A percentile compares a stretch with the other conserved stretches of the same genome.
phyloP scores from a whole-genome alignment of 2,888 invertebrate species.

The Hemithea aestivaria region DNA sequence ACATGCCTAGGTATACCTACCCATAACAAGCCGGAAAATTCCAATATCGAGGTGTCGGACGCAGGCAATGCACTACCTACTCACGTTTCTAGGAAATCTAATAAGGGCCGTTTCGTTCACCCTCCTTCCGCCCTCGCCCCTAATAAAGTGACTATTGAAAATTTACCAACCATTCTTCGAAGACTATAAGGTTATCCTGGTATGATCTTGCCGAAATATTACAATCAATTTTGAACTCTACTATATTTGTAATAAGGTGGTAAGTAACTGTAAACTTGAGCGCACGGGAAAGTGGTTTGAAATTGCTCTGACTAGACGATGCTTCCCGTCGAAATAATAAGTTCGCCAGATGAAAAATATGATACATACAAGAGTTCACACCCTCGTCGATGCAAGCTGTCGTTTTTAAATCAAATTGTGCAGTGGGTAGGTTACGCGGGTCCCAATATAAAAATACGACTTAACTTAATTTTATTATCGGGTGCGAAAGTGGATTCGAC shows the following conservation, averaged over 20 bases:
- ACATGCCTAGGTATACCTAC: no score
- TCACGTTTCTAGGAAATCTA: slow-evolving; percentile 74
- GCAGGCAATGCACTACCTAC: slow-evolving; percentile 54
- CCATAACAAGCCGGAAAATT: slow-evolving; percentile 27
- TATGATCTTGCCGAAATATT: slow-evolving; percentile 48
- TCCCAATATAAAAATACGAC: no score
- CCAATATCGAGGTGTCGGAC: slow-evolving; percentile 57
- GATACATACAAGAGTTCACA: slow-evolving; percentile 47
- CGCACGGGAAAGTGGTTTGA: slow-evolving; percentile 33
- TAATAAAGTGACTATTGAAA: slow-evolving; percentile 80
- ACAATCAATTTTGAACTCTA: slow-evolving; percentile 32
- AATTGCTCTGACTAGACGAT: slow-evolving; percentile 42
- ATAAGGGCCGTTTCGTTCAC: slow-evolving; percentile 71
- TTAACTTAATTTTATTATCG: no score
- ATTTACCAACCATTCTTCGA: slow-evolving; percentile 78
- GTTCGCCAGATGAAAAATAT: slow-evolving; percentile 50
- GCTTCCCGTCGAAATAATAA: slow-evolving; percentile 56
- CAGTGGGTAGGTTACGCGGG: no score
- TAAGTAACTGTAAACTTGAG: not conserved
- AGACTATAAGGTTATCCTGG: slow-evolving; percentile 72
- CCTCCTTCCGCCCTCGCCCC: slow-evolving; percentile 65
- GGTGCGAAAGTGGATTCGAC: no score
- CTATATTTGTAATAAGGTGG: not conserved
- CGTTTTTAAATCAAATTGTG: slow-evolving; percentile 9
- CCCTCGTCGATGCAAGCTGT: slow-evolving; percentile 20